These are phyloP conservation scores for Tapirus indicus DNA, from an alignment of 2,797 vertebrate species.

Conservation along the genomic window DNA sequence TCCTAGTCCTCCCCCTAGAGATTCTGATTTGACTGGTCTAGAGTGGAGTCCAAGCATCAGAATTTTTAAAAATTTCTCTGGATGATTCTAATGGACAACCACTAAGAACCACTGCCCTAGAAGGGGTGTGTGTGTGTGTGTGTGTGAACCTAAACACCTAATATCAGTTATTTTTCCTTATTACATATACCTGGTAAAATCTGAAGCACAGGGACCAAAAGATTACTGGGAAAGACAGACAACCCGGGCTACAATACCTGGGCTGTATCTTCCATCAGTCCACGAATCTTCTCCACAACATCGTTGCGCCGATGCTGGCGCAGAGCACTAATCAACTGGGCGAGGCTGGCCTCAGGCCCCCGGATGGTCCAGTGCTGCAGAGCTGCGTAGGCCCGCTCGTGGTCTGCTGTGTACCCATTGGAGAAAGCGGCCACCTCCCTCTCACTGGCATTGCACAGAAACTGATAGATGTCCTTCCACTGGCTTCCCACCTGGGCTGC, in stretches of 20 bases:
- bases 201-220: background rate
- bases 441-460: constrained; percentile 95
- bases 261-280: constrained; percentile 96
- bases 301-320: constrained; percentile 96
- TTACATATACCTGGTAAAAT: background rate
- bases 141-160: background rate
- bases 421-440: constrained; percentile 96
- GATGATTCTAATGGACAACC: background rate
- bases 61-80: background rate
- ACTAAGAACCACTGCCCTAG: background rate
- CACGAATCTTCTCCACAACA: constrained; percentile 97
- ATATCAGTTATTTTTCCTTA: background rate
- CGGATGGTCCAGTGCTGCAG: constrained; percentile 98
- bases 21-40: background rate
- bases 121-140: background rate
- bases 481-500: constrained; percentile 96
- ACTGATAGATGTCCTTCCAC: constrained; percentile 98
- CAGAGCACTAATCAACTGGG: constrained; percentile 96
- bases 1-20: background rate
- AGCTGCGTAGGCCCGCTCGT: constrained; percentile 95
- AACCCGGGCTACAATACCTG: constrained; percentile 88
- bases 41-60: background rate
- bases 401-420: constrained; percentile 94
- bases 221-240: background rate
- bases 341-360: constrained; percentile 96